Evolutionary conservation across 2,113 vertebrate species (phyloP).

Genomic region (Daubentonia madagascariensis): DNA sequence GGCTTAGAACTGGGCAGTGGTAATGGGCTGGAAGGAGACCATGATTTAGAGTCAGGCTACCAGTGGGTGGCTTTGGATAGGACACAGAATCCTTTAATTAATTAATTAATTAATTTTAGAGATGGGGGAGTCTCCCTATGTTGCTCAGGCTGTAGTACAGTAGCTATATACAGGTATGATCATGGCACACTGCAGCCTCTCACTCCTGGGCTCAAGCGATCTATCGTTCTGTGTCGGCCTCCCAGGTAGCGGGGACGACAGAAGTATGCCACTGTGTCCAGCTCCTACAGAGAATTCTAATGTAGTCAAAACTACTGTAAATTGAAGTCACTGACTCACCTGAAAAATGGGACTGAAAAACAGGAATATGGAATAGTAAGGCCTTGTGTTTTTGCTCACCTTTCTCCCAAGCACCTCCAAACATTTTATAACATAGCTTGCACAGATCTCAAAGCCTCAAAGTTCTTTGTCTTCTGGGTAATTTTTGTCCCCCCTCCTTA

Average conservation of each 20-base stretch:
- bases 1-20: neutral
- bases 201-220: too few relatives aligned
- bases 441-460: neutral
- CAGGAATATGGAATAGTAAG: neutral
- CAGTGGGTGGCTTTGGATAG: neutral
- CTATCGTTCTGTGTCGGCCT: too few relatives aligned
- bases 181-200: too few relatives aligned
- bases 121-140: too few relatives aligned
- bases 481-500: neutral
- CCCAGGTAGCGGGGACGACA: too few relatives aligned
- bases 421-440: neutral
- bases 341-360: neutral
- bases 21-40: neutral
- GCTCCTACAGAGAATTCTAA: neutral
- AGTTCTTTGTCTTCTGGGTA: neutral
- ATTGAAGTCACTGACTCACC: neutral
- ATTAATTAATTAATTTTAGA: too few relatives aligned
- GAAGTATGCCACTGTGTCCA: too few relatives aligned
- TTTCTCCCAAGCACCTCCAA: neutral
- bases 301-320: neutral
- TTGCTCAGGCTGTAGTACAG: too few relatives aligned
- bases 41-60: neutral
- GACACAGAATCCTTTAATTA: neutral
- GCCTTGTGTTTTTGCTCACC: neutral
- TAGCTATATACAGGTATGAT: too few relatives aligned